Conservation (phyloP, 2,797 vertebrate species). For the Ambastaia sidthimunki region DNA sequence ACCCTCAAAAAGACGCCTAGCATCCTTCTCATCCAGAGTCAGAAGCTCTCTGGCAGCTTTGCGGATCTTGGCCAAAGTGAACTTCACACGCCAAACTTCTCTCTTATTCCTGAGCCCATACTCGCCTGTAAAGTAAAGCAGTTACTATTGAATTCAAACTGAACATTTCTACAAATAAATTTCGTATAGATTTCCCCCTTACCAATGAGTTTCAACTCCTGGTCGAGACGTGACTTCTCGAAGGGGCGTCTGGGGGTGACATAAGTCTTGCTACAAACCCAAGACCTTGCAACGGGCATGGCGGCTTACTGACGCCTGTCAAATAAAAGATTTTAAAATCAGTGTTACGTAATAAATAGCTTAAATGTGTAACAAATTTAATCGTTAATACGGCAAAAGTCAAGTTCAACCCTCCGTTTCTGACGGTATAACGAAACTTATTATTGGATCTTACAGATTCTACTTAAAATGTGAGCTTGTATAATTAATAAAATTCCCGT, state of each 20-base stretch:
- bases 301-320: slow-evolving; percentile 70
- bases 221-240: slow-evolving; percentile 95
- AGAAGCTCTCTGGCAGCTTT: slow-evolving; percentile 94
- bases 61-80: slow-evolving; percentile 93
- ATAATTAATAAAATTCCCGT: too few relatives aligned
- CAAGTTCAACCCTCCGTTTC: too few relatives aligned
- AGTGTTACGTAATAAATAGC: too few relatives aligned
- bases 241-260: slow-evolving; percentile 93
- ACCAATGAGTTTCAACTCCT: slow-evolving; percentile 94
- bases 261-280: slow-evolving; percentile 95
- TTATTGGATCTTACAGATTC: too few relatives aligned
- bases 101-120: slow-evolving; percentile 95
- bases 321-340: not conserved
- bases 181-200: slow-evolving; percentile 26
- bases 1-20: slow-evolving; percentile 92
- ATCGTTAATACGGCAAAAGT: too few relatives aligned
- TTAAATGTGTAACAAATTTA: too few relatives aligned
- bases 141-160: not conserved
- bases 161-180: not conserved
- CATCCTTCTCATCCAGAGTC: slow-evolving; percentile 92
- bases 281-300: slow-evolving; percentile 92
- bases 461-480: too few relatives aligned
- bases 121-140: slow-evolving; percentile 76
- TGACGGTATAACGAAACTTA: too few relatives aligned
- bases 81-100: slow-evolving; percentile 94